Base-by-base conservation (phyloP, 2,113 vertebrate species). In the Pica pica region DNA sequence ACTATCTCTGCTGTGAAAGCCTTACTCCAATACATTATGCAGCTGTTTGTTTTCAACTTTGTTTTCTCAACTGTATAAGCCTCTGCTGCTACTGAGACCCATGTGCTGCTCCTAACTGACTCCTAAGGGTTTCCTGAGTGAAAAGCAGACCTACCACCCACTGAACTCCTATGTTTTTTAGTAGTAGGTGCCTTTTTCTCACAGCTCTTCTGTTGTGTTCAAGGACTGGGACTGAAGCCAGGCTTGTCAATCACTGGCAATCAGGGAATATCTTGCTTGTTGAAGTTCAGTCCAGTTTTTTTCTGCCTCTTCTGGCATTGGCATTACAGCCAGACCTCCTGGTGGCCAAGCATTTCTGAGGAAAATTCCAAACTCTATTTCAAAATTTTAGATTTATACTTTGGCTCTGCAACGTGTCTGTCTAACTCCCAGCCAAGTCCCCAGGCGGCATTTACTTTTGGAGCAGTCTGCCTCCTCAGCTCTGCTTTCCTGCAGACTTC, bases 31-130 rank as follows among this genome's bases (percentile, higher is more conserved):
- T 94, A 88, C 85, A 71, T 82, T 95, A 84, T 78, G 83, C 91
- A 95, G 94, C 94, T 95, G 95, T 95, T 97, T 96, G 93, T 95
- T 95, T 96, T 96, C 95, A 90, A 33, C 92, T 96, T 96, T 97
- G 95, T 97, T 97, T 96, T 95, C 93, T 96, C 85, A 91, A 96
- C 88, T 90, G 37, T 52, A 82, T 78, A 89, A 94, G 92, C 57
- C 87, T 96, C 65, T 92, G 90, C 93, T 95, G 68, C 95, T 95
- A 93, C 94, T 56, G 88, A 77, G 81, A 82, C 24, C 61, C 37
- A 14, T 14, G 19, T 79, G 80, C 70, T 87, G 80, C 83, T 96
- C 67, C 84, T 77, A 11, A 27, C 61, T 60, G 50, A 46, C 68
- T 91, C 85, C 80, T 84, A 9, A 52, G 92, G 60, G 90, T 81